Evolutionary conservation across 2,888 invertebrate genomes (phyloP).

Genomic region (Phalera bucephala): DNA sequence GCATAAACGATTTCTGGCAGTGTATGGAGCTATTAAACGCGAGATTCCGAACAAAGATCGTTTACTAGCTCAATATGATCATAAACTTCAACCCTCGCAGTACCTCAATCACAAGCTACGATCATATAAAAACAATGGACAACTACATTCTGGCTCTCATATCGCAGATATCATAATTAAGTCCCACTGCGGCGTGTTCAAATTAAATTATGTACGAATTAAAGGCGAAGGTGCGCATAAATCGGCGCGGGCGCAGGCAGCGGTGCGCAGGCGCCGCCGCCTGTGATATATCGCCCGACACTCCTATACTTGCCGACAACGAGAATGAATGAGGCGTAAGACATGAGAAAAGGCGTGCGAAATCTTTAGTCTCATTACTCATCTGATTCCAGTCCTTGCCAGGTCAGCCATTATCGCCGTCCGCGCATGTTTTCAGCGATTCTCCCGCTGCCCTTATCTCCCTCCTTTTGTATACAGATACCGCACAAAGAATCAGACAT

Average conservation of each 20-base stretch:
- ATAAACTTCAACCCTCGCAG: too few relatives aligned
- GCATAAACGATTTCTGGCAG: too few relatives aligned
- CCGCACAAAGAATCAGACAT: too few relatives aligned
- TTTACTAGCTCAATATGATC: too few relatives aligned
- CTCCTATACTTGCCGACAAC: slow-evolving; percentile 30
- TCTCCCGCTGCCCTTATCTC: too few relatives aligned
- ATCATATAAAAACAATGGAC: background rate
- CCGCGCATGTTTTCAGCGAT: too few relatives aligned
- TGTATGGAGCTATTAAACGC: too few relatives aligned
- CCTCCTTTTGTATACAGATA: too few relatives aligned
- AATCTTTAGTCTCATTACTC: too few relatives aligned
- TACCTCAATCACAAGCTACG: slow-evolving; percentile 10
- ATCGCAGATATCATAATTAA: slow-evolving; percentile 72
- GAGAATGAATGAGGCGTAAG: slow-evolving; percentile 19
- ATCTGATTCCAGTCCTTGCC: too few relatives aligned
- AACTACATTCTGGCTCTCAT: slow-evolving; percentile 22
- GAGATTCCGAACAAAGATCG: too few relatives aligned
- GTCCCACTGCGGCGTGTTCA: slow-evolving; percentile 63
- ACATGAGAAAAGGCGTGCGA: slow-evolving; percentile 1
- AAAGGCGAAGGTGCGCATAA: slow-evolving; percentile 66
- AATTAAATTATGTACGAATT: slow-evolving; percentile 75
- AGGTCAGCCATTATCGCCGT: too few relatives aligned
- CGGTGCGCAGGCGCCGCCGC: slow-evolving; percentile 57
- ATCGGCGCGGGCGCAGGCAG: slow-evolving; percentile 38
- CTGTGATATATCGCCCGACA: slow-evolving; percentile 51